A percentile compares a stretch with the other conserved stretches of the same genome.
Conservation (phyloP, 2,888 invertebrate genomes). For the Phymatocera aterrima region DNA sequence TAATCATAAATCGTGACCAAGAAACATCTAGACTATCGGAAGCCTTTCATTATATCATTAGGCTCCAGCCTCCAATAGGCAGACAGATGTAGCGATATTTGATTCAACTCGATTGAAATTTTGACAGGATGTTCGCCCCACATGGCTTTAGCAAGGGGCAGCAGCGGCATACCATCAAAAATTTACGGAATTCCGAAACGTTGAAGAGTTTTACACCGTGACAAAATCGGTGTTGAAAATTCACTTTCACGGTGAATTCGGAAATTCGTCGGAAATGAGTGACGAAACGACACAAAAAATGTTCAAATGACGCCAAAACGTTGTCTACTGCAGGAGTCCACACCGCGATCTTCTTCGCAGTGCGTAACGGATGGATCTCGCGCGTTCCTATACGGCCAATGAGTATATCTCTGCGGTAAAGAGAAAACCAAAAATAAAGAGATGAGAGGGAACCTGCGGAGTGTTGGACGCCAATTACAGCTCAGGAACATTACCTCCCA, state of each 20-base stretch:
- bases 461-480: neutral
- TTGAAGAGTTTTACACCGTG: no score
- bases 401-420: neutral
- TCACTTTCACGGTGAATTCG: no score
- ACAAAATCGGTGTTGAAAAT: no score
- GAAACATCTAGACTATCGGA: neutral
- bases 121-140: no score
- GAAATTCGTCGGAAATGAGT: no score
- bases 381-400: neutral
- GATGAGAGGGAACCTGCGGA: neutral
- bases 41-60: neutral
- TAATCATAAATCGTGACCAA: slow-evolving; percentile 25
- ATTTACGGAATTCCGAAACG: no score
- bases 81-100: neutral
- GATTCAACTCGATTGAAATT: neutral
- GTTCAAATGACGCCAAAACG: no score
- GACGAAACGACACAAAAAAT: no score
- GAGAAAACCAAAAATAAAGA: neutral
- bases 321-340: no score
- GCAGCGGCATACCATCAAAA: no score
- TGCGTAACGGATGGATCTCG: neutral
- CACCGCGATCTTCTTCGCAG: no score
- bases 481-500: neutral
- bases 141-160: no score
- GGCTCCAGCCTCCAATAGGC: neutral